Evolutionary conservation across 2,888 invertebrate genomes (phyloP).

Genomic region (Limnephilus marmoratus): DNA sequence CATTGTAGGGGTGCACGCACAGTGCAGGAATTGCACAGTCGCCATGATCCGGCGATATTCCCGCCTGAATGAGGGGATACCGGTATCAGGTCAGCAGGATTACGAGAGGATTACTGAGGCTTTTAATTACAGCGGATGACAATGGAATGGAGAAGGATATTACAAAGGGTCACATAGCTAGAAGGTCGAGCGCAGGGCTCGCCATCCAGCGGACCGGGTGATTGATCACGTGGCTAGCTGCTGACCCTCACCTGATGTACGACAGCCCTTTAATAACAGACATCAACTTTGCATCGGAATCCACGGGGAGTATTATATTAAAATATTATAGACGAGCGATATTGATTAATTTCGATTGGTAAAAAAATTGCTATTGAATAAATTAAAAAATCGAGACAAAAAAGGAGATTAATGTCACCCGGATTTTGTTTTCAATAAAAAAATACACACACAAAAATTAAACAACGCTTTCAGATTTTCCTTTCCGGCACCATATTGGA

Average conservation of each 20-base stretch:
- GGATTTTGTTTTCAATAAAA: not conserved
- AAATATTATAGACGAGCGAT: not conserved
- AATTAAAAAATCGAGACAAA: not conserved
- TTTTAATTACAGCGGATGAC: conserved; percentile 61
- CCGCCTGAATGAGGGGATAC: conserved; percentile 4
- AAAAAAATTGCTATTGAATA: not conserved
- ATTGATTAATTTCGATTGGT: not conserved
- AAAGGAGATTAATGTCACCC: not conserved
- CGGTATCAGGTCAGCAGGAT: conserved; percentile 62
- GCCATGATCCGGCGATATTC: conserved; percentile 53
- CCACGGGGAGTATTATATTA: not conserved
- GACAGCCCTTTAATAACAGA: not conserved
- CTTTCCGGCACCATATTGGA: conserved; percentile 26
- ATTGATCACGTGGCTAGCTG: conserved; percentile 1
- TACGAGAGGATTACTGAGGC: conserved; percentile 55
- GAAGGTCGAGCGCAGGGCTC: conserved; percentile 22
- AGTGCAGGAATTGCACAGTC: conserved; percentile 9
- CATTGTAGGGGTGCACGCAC: not conserved
- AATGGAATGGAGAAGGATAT: conserved; percentile 53
- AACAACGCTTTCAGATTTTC: not conserved
- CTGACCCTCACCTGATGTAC: not conserved
- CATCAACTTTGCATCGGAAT: not conserved
- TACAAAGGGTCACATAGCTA: conserved; percentile 52
- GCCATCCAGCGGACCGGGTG: conserved; percentile 21
- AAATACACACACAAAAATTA: not conserved